A percentile compares a stretch with the other conserved stretches of the same genome.
phyloP scores from a whole-genome alignment of 2,888 invertebrate species.

The Pegoplata infirma region DNA sequence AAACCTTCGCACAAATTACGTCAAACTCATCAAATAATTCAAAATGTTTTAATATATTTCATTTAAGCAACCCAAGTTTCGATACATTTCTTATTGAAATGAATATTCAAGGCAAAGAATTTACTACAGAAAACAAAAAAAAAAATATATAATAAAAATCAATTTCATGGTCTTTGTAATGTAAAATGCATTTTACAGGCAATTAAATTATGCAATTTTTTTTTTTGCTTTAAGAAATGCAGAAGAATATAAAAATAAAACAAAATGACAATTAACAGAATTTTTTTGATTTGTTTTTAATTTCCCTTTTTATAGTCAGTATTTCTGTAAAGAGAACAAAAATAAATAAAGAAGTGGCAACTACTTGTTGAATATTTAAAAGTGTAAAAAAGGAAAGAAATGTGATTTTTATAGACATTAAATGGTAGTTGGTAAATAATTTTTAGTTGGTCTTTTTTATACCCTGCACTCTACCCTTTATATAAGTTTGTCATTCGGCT shows the following conservation, averaged over 20 bases:
- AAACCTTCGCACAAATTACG: too few relatives aligned
- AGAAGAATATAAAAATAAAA: too few relatives aligned
- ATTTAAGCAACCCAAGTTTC: too few relatives aligned
- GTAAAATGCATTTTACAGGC: too few relatives aligned
- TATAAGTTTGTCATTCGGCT: too few relatives aligned
- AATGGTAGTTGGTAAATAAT: neutral
- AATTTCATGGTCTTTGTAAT: neutral
- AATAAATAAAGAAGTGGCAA: neutral
- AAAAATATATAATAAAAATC: neutral
- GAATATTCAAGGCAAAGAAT: too few relatives aligned
- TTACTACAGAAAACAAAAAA: neutral
- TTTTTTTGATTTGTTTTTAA: neutral
- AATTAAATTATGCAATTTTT: too few relatives aligned
- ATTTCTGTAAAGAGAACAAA: neutral
- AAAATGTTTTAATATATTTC: too few relatives aligned
- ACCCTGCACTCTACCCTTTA: neutral
- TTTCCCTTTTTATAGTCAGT: neutral
- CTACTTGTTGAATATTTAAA: neutral
- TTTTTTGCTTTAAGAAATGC: too few relatives aligned
- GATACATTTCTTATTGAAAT: neutral
- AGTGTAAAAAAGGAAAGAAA: neutral
- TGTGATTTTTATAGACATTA: neutral
- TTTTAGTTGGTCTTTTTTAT: neutral
- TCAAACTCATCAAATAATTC: too few relatives aligned
- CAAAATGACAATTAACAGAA: neutral